A percentile compares a stretch with the other conserved stretches of the same genome.
phyloP scores from a whole-genome alignment of 1,140 invertebrate species.

The Pseudomyrmex gracilis region DNA sequence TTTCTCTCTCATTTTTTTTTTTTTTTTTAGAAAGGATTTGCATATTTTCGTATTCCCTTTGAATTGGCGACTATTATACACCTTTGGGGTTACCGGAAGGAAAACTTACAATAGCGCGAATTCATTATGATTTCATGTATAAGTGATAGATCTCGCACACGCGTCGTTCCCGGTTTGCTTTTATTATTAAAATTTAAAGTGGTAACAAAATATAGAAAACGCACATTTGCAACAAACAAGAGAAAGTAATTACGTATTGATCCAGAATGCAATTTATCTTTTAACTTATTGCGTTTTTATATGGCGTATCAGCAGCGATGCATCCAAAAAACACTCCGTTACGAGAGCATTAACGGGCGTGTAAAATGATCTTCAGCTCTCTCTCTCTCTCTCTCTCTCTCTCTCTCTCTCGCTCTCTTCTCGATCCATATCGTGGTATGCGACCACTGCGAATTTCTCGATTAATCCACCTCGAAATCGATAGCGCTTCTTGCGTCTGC shows the following conservation, averaged over 20 bases:
- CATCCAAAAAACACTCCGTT: conserved; percentile 49
- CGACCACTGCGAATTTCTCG: conserved; percentile 53
- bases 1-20: conserved; percentile 61
- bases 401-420: background rate
- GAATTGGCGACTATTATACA: conserved; percentile 22
- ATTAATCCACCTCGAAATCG: conserved; percentile 61
- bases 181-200: conserved; percentile 53
- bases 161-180: conserved; percentile 11
- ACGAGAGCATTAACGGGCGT: conserved; percentile 58
- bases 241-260: conserved; percentile 50
- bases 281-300: conserved; percentile 49
- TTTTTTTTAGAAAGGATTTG: conserved; percentile 69
- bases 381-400: conserved; percentile 24
- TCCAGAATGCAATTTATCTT: conserved; percentile 50
- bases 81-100: background rate
- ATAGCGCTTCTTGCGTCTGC: conserved; percentile 48
- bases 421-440: conserved; percentile 43
- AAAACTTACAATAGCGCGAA: conserved; percentile 43
- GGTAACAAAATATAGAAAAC: conserved; percentile 35
- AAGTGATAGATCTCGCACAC: conserved; percentile 8
- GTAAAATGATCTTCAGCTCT: conserved; percentile 52
- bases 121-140: conserved; percentile 18
- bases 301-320: conserved; percentile 45
- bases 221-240: conserved; percentile 21
- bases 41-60: conserved; percentile 67